Evolutionary conservation across 2,888 invertebrate species (phyloP).

Genomic region (Nephrotoma guestfalica): DNA sequence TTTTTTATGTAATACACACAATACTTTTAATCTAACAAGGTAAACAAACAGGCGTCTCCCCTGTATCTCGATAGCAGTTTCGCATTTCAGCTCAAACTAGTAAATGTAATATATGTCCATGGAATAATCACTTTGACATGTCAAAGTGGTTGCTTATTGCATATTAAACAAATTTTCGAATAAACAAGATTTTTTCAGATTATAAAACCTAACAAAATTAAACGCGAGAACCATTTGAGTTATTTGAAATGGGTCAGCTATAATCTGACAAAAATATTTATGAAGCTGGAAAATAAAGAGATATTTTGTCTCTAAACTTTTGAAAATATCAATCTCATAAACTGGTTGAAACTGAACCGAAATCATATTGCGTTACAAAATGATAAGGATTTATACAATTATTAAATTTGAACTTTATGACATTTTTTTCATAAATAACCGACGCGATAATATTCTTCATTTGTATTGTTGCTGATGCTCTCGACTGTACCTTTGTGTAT

Average conservation of each 20-base stretch:
- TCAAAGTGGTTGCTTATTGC: neutral
- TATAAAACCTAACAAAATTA: neutral
- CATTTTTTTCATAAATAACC: neutral
- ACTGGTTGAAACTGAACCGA: neutral
- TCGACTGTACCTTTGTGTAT: neutral
- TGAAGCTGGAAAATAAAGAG: neutral
- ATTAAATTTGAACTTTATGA: neutral
- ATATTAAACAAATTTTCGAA: neutral
- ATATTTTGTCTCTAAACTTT: neutral
- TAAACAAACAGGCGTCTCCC: neutral
- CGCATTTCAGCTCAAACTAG: neutral
- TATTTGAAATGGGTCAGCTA: neutral
- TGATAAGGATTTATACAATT: neutral
- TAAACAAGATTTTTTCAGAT: neutral
- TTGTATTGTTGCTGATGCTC: neutral
- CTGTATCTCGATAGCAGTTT: neutral
- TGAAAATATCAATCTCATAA: neutral
- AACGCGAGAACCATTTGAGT: neutral
- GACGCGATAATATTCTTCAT: neutral
- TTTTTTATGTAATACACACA: neutral
- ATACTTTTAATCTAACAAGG: neutral
- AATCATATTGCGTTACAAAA: neutral
- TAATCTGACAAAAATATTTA: neutral
- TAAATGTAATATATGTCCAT: neutral
- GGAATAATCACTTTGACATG: neutral